Base-by-base conservation (phyloP, 37 sponge, comb jelly and placozoan species). In the Oopsacas minuta region DNA sequence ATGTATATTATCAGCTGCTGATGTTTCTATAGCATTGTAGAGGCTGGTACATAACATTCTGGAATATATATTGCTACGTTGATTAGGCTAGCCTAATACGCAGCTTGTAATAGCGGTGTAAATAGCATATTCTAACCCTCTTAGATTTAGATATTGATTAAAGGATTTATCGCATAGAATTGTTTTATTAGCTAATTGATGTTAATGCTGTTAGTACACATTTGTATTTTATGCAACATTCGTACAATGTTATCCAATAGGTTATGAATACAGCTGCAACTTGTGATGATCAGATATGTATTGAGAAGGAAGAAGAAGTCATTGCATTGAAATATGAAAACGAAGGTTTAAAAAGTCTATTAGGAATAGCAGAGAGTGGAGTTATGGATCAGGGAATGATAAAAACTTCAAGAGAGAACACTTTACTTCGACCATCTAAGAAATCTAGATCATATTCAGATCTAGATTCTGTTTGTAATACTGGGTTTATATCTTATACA, bases 361-460 rank as follows among this genome's bases (percentile, higher is more conserved):
- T 61, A 12, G 75, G 75, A 61, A 61, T 61, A 10, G 75, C 75
- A 61, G 75, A 61, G 30, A 61, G 28, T 25, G 75, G 75, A 25
- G 75, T 61, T 5, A 61, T 61, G 75, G 75, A 61, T n/a, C 32
- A 61, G 28, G 75, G 30, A 61, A 61, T 61, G 75, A 61, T 61
- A 25, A n/a, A 12, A 34, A 61, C 75, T 34, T 61, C 75, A 3
- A 61, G 75, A n/a, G 75, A 61, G 75, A 61, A 61, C 30, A 61
- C 75, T 61, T 12, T 61, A 3, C 28, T 61, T 5, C 22, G 75
- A n/a, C 75, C 75, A 32, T 34, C 75, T 32, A 61, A 61, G 30
- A 61, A 25, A n/a, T n/a, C 28, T 12, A 61, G 28, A n/a, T 61
- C 75, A 5, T 61, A 61, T 61, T 61, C 75, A 25, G 75, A 61